Evolutionary conservation across 2,113 vertebrate species (phyloP).

Genomic region (Gallinago jamesoni): DNA sequence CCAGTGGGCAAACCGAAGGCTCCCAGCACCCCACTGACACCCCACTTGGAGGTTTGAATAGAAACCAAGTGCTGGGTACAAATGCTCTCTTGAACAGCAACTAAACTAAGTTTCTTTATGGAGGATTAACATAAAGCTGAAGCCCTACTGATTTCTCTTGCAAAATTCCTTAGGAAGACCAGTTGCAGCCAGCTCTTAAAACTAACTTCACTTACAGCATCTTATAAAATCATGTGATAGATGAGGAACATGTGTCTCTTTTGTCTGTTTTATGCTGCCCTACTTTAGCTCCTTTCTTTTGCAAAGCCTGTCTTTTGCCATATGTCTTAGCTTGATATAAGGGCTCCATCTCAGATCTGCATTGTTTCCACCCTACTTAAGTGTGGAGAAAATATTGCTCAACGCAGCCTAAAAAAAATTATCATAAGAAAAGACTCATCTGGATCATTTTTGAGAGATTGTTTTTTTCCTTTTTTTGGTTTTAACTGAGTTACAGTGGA

Average conservation of each 20-base stretch:
- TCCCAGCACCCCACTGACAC: neutral
- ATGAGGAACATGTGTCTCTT: neutral
- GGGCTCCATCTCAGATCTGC: neutral
- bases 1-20: neutral
- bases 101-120: neutral
- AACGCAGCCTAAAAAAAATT: neutral
- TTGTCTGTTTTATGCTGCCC: neutral
- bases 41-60: neutral
- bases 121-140: neutral
- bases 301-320: neutral
- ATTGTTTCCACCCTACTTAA: neutral
- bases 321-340: neutral
- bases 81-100: neutral
- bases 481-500: neutral
- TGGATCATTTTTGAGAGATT: neutral
- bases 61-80: neutral
- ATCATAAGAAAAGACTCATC: neutral
- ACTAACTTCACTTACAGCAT: neutral
- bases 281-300: neutral
- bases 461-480: neutral
- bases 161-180: neutral
- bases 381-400: neutral
- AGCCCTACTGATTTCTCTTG: neutral
- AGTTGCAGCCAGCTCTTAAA: neutral
- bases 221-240: neutral